phyloP scores from a whole-genome alignment of 1,140 invertebrate genomes.

The Gyrodactylus salaris region DNA sequence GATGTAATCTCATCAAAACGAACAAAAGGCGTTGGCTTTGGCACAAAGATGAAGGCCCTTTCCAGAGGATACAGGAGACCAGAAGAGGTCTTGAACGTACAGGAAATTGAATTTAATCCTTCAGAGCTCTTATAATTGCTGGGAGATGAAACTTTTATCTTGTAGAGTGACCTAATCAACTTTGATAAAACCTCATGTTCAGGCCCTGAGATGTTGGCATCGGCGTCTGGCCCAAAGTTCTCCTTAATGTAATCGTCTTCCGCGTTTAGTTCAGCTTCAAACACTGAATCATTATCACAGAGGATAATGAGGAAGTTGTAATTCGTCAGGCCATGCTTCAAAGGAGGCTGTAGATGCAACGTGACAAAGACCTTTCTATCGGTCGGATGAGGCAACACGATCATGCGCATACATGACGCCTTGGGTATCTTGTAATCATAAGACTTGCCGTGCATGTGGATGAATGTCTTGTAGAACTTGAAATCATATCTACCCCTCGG shows the following conservation, averaged over 20 bases:
- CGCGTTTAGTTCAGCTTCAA: slow-evolving; percentile 55
- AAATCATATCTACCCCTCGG: slow-evolving; percentile 97
- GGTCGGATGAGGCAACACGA: slow-evolving; percentile 80
- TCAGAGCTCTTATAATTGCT: slow-evolving; percentile 30
- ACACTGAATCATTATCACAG: slow-evolving; percentile 59
- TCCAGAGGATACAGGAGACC: slow-evolving; percentile 91
- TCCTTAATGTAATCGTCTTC: slow-evolving; percentile 60
- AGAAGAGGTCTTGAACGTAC: slow-evolving; percentile 87
- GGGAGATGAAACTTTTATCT: background rate
- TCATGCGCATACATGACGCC: slow-evolving; percentile 62
- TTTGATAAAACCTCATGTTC: slow-evolving; percentile 43
- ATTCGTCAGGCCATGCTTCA: slow-evolving; percentile 83
- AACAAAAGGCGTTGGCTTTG: slow-evolving; percentile 88
- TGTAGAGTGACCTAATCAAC: slow-evolving; percentile 31
- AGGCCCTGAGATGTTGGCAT: slow-evolving; percentile 56
- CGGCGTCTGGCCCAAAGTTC: slow-evolving; percentile 66
- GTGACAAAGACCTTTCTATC: slow-evolving; percentile 86
- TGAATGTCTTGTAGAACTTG: slow-evolving; percentile 79
- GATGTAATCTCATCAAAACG: slow-evolving; percentile 75
- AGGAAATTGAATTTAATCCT: slow-evolving; percentile 56
- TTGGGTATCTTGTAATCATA: slow-evolving; percentile 98
- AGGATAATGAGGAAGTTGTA: slow-evolving; percentile 66
- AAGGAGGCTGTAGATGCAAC: slow-evolving; percentile 76
- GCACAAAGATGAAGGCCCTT: slow-evolving; percentile 85
- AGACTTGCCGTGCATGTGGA: slow-evolving; percentile 95